Conservation (phyloP, 2,797 vertebrate species). For the Parambassis ranga region DNA sequence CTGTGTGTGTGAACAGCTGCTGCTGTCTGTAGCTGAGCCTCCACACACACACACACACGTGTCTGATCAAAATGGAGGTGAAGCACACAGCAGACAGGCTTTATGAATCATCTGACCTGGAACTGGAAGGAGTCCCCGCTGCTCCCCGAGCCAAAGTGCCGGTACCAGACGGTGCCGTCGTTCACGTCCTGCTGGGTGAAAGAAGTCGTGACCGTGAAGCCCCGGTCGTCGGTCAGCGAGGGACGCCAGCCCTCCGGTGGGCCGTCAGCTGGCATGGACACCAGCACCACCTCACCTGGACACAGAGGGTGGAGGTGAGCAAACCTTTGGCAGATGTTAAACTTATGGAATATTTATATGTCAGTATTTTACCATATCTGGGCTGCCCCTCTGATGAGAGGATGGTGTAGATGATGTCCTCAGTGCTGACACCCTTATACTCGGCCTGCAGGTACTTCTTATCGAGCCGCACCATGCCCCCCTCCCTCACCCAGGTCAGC, state of each 20-base stretch:
- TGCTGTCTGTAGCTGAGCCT: no score
- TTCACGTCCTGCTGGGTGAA: conserved; percentile 94
- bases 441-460: conserved; percentile 81
- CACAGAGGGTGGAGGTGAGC: not conserved
- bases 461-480: conserved; percentile 90
- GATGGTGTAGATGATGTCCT: conserved; percentile 88
- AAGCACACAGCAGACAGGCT: no score
- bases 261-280: conserved; percentile 87
- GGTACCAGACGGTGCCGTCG: conserved; percentile 93
- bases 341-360: no score
- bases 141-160: conserved; percentile 80
- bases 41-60: no score
- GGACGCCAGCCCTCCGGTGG: conserved; percentile 81
- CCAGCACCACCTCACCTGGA: conserved; percentile 89
- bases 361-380: conserved; percentile 90
- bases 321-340: no score
- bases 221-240: conserved; percentile 74
- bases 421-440: conserved; percentile 76
- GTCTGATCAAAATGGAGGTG: no score
- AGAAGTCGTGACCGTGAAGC: conserved; percentile 80
- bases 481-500: conserved; percentile 90
- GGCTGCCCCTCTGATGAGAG: conserved; percentile 70
- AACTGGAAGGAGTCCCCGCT: conserved; percentile 89
- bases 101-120: conserved; percentile 77
- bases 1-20: no score